Percentiles rank a stretch among this genome's conserved stretches.
Evolutionary conservation across 1,140 invertebrate genomes (phyloP).

Genomic region (Gonioctena quinquepunctata): DNA sequence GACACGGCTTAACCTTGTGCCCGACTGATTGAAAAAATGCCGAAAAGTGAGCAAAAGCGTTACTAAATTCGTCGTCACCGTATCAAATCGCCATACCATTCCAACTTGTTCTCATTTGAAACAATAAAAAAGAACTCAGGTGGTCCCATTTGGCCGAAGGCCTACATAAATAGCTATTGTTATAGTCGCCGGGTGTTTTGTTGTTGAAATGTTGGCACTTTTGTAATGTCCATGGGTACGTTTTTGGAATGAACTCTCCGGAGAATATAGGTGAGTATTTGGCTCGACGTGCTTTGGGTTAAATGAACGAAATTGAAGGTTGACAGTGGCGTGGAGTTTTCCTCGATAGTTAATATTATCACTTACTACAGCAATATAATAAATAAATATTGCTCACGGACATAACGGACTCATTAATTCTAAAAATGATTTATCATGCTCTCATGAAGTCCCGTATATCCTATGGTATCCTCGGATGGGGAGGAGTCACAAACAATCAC

Average conservation of each 20-base stretch:
- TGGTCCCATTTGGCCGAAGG: conserved; percentile 2
- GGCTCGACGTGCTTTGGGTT: neutral
- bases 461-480: no score
- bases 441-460: no score
- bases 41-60: conserved; percentile 1
- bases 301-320: neutral
- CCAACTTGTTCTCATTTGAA: conserved; percentile 1
- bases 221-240: neutral
- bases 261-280: neutral
- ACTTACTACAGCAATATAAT: no score
- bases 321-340: neutral
- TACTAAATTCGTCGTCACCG: neutral
- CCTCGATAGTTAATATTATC: no score
- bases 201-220: conserved; percentile 1
- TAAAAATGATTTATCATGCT: no score
- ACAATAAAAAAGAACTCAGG: neutral
- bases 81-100: neutral
- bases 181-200: neutral
- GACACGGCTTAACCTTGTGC: neutral
- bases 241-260: neutral
- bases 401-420: no score
- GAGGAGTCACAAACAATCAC: no score
- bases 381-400: no score
- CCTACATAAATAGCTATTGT: neutral
- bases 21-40: neutral